phyloP scores from a whole-genome alignment of 2,113 vertebrate genomes.

The Alligator mississippiensis region DNA sequence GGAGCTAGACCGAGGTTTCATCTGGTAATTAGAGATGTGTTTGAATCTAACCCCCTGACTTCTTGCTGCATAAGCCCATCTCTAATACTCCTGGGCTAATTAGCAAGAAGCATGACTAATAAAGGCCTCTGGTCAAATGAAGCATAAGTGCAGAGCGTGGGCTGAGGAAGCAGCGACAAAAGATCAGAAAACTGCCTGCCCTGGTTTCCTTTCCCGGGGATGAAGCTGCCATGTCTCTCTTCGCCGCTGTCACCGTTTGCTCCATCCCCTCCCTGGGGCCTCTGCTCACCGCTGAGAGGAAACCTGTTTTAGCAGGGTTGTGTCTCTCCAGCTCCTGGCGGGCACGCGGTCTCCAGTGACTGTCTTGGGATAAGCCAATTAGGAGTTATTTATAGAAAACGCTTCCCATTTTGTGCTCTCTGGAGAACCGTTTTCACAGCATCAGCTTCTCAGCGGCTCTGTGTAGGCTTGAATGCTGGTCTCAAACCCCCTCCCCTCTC shows the following conservation, averaged over 20 bases:
- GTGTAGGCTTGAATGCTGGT: neutral
- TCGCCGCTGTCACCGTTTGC: neutral
- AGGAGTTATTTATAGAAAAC: neutral
- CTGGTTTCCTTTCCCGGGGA: neutral
- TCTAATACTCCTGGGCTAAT: neutral
- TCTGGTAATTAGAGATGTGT: neutral
- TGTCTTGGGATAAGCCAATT: neutral
- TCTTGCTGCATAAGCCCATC: neutral
- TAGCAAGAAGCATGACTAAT: neutral
- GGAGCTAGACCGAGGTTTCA: neutral
- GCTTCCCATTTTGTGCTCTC: accelerated
- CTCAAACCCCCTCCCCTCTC: no score
- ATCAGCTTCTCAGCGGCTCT: accelerated
- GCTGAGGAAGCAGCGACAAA: no score
- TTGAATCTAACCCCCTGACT: neutral
- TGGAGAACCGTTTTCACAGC: neutral
- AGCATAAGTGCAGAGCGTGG: no score
- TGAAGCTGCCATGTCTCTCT: neutral
- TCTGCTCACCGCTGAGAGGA: neutral
- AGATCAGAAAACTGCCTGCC: accelerated
- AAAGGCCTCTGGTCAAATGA: neutral
- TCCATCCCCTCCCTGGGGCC: accelerated
- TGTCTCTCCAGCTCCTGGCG: neutral
- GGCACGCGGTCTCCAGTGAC: neutral
- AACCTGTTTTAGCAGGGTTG: accelerated